Base-by-base conservation (phyloP, 1,140 invertebrate genomes). In the Planococcus citri region DNA sequence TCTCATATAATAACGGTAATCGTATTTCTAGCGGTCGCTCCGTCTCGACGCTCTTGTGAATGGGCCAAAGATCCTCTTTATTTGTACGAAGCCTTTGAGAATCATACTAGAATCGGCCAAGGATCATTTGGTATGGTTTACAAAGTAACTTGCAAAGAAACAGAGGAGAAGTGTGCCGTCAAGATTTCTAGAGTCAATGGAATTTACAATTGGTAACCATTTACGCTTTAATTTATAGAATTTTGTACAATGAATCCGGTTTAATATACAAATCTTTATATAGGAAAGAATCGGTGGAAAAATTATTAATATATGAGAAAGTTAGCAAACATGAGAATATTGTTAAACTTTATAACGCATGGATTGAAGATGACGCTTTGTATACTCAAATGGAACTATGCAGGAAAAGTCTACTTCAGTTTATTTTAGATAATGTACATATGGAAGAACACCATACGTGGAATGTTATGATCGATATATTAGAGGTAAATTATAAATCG, bases 121-220 rank as follows among this genome's bases (percentile, higher is more conserved):
- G 60, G 60, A 24, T 64, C 60, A 17, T 64, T 64, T 17, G 60
- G 60, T 24, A 64, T 64, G 60, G 60, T 64, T 10, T 64, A 64
- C 22, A 64, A 17, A 25, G 60, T 25, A 24, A 64, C 60, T 24
- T 64, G 60, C 60, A 64, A 64, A 27, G 60, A 64, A 64, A 64
- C 60, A 1, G 20, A 22, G 10, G 60, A 64, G 24, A 24, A 64
- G 60, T 64, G 60, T 21, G 60, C 60, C 17, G 22, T 64, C 3
- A 64, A 64, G 24, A 21, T 64, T 64, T 64, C 60, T 25, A 10
- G 60, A 64, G 60, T 64, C 1, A 64, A 64, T 25, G 60, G 60
- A 64, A 64, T 64, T 17, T 64, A 64, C 24, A 64, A 22, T 25
- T 64, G 60, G 60, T 64, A 27, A 64, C 10, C 3, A 25, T 27